Base-by-base conservation (phyloP, 92 coral and sea anemone genomes). In the Zoanthus gigantus region DNA sequence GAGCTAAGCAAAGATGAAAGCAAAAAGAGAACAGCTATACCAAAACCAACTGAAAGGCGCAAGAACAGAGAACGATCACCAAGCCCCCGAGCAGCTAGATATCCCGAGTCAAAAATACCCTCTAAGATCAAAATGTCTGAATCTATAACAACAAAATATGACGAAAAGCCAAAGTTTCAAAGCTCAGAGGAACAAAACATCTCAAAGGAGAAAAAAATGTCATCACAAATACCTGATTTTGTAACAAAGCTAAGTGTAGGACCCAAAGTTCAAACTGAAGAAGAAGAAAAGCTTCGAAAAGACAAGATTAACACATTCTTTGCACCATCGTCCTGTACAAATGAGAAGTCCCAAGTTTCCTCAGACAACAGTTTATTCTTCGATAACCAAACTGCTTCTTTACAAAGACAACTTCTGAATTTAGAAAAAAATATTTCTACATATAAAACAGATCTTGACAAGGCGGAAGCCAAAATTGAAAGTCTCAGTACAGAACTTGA, bases 401-500 rank as follows among this genome's bases (percentile, higher is more conserved):
- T 95, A 12, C 96, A 92, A 45, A 95, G 92, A 78, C 93, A 91
- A 76, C 71, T 95, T 15, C 78, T 84, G 34, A 90, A 93, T 54
- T 69, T 91, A n/a, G 96, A 95, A 57, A 91, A 93, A 15, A 91
- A 79, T 75, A 86, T 95, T 42, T 89, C 93, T 13, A 89, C 89
- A 76, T 91, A 93, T 82, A 92, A 92, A 75, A 87, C 84, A 34
- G 96, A 95, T 79, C 83, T 95, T 72, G 96, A 95, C 76, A 91
- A 92, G 71, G 96, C 96, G 13, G 82, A 83, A 79, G 34, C 87
- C 5, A 91, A 91, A 83, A 88, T 88, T 17, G 90, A 79, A 61
- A 80, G 83, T 47, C 94, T 91, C n/a, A 50, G 31, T 15, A 72
- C 72, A 23, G 79, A 74, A 37, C 78, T 72, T 72, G 79, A 84